These are phyloP conservation scores for Phallusia fumigata DNA, from an alignment of 23 tunicate species.

Conservation along the genomic window DNA sequence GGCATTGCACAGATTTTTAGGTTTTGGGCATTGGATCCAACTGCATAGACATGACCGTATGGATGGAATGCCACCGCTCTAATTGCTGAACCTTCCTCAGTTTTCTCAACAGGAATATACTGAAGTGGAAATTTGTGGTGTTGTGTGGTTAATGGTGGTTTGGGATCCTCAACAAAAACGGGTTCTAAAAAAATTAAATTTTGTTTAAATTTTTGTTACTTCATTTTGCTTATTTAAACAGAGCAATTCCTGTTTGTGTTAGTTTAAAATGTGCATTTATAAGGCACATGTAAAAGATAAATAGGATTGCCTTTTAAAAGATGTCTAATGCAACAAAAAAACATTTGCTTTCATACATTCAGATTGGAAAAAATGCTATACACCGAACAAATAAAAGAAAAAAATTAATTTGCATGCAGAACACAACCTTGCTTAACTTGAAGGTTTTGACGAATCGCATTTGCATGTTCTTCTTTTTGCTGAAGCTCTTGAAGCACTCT, in stretches of 20 bases:
- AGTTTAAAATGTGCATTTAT: too few species aligned
- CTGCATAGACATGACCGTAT: slow-evolving; percentile 50
- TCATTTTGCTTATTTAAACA: too few species aligned
- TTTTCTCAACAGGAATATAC: slow-evolving; percentile 48
- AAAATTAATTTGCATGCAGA: too few species aligned
- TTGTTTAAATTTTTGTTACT: too few species aligned
- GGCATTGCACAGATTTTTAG: slow-evolving; percentile 64
- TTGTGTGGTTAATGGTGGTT: neutral
- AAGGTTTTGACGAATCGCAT: slow-evolving; percentile 10
- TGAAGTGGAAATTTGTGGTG: neutral
- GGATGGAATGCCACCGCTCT: slow-evolving; percentile 78
- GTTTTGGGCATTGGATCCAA: slow-evolving; percentile 62
- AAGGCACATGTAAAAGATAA: too few species aligned
- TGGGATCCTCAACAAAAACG: too few species aligned
- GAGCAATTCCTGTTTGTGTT: too few species aligned
- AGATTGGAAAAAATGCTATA: too few species aligned
- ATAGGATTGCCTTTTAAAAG: too few species aligned
- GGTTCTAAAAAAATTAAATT: neutral
- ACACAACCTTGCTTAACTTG: neutral
- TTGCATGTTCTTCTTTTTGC: slow-evolving; percentile 21
- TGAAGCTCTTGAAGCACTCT: slow-evolving; percentile 16
- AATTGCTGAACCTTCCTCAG: slow-evolving; percentile 55
- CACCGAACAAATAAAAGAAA: too few species aligned
- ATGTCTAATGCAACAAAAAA: too few species aligned
- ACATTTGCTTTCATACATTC: too few species aligned